Base-by-base conservation (phyloP, 2,888 invertebrate species). In the Parnassius orleans region DNA sequence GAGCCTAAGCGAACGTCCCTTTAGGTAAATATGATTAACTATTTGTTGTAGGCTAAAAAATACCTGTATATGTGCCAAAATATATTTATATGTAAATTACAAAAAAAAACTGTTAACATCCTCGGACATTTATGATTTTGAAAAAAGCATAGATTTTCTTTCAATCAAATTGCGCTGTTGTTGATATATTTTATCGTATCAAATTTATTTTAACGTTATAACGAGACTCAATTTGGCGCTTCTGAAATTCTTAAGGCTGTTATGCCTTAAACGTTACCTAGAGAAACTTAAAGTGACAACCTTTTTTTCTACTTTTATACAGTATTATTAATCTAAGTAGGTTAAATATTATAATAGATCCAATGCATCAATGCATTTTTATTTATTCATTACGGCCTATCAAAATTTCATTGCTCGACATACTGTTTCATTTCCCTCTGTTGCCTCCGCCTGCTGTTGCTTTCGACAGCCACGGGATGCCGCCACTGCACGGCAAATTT, bases 251-350 rank as follows among this genome's bases (percentile, higher is more conserved):
- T 11, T 52, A n/a, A 14, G 5, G 50, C 53, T 2, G 10, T 44
- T 44, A 10, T 9, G 19, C 42, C 15, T 24, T 19, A 46, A 53
- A 24, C 1, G 12, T 33, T 46, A 15, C 33, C 15, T 15, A 41
- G 33, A 44, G 33, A 61, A 52, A 54, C 44, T 56, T 55, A 33
- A 63, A 64, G 54, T 60, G 65, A 54, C 66, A 70, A 74, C 72
- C 65, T 61, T 64, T 77, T 86, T 69, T 84, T 85, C 78, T 84
- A 88, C 81, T 81, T 86, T 82, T 86, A 77, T 81, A 86, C 79
- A 82, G 82, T 85, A 80, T 83, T 83, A 82, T 74, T 80, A 79
- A 71, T 65, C 53, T 79, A 78, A 76, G 75, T 72, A 69, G 61
- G 53, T 55, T 75, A 74, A 66, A 63, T 62, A 66, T 65, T 63